These are phyloP conservation scores for Ctenicera cuprea DNA, from an alignment of 2,888 invertebrate species.

Conservation along the genomic window DNA sequence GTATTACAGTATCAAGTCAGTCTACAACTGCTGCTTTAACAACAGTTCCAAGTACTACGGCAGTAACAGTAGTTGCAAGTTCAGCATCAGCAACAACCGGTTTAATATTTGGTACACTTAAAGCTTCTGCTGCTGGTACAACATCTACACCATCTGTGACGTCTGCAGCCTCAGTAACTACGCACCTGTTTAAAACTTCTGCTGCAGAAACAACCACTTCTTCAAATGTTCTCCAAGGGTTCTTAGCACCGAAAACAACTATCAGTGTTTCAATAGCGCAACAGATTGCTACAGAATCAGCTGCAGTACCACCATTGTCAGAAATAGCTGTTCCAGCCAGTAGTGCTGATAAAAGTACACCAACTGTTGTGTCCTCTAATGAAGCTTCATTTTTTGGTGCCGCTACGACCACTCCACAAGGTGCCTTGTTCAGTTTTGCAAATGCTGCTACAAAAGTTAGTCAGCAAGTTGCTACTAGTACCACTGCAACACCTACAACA, in stretches of 20 bases:
- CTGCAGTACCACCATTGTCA: conserved; percentile 60
- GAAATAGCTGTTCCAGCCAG: conserved; percentile 36
- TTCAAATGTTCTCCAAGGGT: background rate
- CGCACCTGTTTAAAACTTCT: too few species aligned
- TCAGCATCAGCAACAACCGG: conserved; percentile 32
- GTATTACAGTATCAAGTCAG: background rate
- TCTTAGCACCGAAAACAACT: background rate
- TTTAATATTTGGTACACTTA: conserved; percentile 22
- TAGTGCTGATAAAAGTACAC: background rate
- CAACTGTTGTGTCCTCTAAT: conserved; percentile 11
- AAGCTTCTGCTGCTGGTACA: conserved; percentile 49
- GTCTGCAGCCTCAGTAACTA: background rate
- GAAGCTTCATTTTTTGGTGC: conserved; percentile 55
- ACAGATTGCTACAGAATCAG: conserved; percentile 37
- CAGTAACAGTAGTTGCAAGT: background rate
- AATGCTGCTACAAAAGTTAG: conserved; percentile 69
- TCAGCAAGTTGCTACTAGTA: conserved; percentile 63
- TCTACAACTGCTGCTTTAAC: background rate
- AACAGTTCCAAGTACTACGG: conserved; percentile 10
- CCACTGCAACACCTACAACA: background rate
- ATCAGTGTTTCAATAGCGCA: too few species aligned
- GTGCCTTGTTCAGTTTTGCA: conserved; percentile 53
- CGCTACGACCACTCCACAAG: conserved; percentile 62
- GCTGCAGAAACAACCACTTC: background rate
- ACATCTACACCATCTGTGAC: conserved; percentile 42